Conservation (phyloP, 2,888 invertebrate genomes). For the Diarsia dahlii region DNA sequence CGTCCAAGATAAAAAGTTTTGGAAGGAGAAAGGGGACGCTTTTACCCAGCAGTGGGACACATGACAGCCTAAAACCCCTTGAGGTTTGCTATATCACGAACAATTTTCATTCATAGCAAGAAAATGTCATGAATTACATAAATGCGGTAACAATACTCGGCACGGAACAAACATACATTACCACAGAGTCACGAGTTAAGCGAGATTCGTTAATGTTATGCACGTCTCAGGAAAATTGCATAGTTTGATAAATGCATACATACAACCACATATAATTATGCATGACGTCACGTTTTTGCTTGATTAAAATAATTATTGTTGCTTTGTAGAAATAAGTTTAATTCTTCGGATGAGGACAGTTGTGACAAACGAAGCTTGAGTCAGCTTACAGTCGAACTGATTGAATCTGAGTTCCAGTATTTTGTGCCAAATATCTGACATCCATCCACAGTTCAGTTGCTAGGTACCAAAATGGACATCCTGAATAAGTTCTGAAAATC, state of each 20-base stretch:
- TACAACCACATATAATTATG: background rate
- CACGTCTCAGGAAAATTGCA: conserved; percentile 48
- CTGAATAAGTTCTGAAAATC: too few species aligned
- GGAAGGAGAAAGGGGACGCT: background rate
- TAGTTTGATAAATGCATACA: conserved; percentile 31
- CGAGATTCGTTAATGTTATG: conserved; percentile 36
- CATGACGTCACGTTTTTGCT: conserved; percentile 1
- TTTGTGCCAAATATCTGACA: background rate
- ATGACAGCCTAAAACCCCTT: background rate
- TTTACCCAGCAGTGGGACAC: background rate
- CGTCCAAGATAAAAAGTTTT: background rate
- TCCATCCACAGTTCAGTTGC: background rate
- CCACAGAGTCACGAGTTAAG: conserved; percentile 5
- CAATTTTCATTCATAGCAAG: background rate
- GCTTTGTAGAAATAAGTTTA: background rate
- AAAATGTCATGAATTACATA: conserved; percentile 4
- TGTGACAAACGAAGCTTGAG: background rate
- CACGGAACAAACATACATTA: conserved; percentile 18
- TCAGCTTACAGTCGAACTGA: background rate
- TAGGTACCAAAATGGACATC: background rate
- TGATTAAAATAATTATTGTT: conserved; percentile 2
- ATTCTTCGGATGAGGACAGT: background rate
- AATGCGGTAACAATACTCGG: background rate
- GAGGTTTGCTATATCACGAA: background rate
- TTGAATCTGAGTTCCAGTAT: background rate